Base-by-base conservation (phyloP, 2,888 invertebrate species). In the Hydriomena furcata region DNA sequence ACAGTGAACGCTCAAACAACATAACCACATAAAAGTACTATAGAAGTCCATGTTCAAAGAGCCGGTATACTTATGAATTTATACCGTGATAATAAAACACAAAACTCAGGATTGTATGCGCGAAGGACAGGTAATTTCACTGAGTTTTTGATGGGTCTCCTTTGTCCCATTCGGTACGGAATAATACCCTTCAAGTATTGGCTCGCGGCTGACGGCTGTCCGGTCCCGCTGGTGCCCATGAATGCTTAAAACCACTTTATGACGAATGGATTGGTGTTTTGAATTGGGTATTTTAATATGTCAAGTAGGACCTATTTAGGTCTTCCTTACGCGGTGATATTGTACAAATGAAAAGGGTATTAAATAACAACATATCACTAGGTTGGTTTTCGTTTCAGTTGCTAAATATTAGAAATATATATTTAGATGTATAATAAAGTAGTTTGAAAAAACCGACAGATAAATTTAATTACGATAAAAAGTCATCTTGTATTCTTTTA, bases 101-200 rank as follows among this genome's bases (percentile, higher is more conserved):
- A 44, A 44, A 41, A 42, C 8, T 42, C 31, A 30, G 44, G 38
- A 36, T 37, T 38, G 30, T 46, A 46, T 32, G 37, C 13, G 27
- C 28, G 46, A 42, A 43, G 46, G 37, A 40, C 38, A 30, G 50
- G 40, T 34, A 46, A 47, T 52, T 32, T 47, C 21, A 41, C 10
- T 34, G 38, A 37, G 46, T 12, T 52, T 43, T 46, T 23, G 46
- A 52, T 52, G 37, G 52, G 52, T 43, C 46, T 34, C 52, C 20
- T 42, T 52, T 47, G 42, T 52, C 52, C 42, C 30, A 42, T 46
- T 38, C 12, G 28, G 41, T 30, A 13, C 31, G 40, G 25, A 42
- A 52, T 46, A 42, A 47, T 43, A 42, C 34, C 37, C 41, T 31
- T 42, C 52, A 52, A 42, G 45, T 51, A 52, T 52, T 43, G 46